A percentile compares a stretch with the other conserved stretches of the same genome.
Conservation (phyloP, 2,888 invertebrate genomes). For the Drosophila anomalipes region DNA sequence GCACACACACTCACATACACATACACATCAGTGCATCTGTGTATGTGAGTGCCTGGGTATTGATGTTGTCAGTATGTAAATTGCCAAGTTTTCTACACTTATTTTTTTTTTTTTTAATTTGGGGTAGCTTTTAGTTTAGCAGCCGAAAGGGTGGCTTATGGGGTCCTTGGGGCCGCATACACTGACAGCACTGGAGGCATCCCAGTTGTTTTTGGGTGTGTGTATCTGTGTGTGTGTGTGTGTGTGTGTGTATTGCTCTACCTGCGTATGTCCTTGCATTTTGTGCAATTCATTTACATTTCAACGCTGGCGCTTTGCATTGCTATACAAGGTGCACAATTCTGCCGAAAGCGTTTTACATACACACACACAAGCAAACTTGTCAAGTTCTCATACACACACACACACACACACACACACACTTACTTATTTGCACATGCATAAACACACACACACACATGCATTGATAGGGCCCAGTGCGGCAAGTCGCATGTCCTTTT, state of each 20-base stretch:
- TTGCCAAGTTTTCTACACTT: constrained; percentile 60
- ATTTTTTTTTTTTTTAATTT: constrained; percentile 45
- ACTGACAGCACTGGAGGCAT: constrained; percentile 61
- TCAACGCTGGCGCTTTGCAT: constrained; percentile 68
- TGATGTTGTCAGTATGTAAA: constrained; percentile 79
- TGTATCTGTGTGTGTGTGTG: constrained; percentile 11
- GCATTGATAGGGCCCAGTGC: constrained; percentile 6
- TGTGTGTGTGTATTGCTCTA: constrained; percentile 39
- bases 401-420: constrained; percentile 8
- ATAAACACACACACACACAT: not conserved
- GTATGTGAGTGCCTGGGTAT: constrained; percentile 40
- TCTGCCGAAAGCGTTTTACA: constrained; percentile 62
- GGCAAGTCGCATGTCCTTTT: constrained; percentile 70
- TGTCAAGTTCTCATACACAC: constrained; percentile 43
- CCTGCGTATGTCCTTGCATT: constrained; percentile 80
- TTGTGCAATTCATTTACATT: constrained; percentile 81
- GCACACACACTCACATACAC: constrained; percentile 16
- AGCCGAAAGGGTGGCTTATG: constrained; percentile 66
- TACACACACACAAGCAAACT: constrained; percentile 26
- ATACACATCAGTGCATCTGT: constrained; percentile 6
- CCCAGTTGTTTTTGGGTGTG: constrained; percentile 41
- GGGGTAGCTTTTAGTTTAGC: constrained; percentile 55
- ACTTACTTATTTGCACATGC: not conserved
- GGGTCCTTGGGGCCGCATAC: constrained; percentile 26
- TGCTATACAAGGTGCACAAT: constrained; percentile 66